phyloP scores from a whole-genome alignment of 1,140 invertebrate genomes.

The Pseudomyrmex cubaensis region DNA sequence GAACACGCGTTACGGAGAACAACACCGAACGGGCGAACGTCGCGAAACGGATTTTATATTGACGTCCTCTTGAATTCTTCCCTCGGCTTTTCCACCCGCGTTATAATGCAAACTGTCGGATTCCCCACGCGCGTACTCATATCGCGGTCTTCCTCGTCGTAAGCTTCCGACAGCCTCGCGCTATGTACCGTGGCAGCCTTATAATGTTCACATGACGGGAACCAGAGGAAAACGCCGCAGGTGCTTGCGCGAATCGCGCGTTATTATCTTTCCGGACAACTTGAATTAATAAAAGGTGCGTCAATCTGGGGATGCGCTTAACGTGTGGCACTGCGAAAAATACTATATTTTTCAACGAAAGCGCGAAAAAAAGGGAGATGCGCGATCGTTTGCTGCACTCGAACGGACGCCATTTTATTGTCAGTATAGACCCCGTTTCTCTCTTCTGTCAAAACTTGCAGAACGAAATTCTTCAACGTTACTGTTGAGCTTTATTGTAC shows the following conservation, averaged over 20 bases:
- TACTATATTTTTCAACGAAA: slow-evolving; percentile 15
- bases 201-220: slow-evolving; percentile 54
- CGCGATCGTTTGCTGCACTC: not conserved
- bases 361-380: not conserved
- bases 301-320: slow-evolving; percentile 22
- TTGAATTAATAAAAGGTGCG: slow-evolving; percentile 50
- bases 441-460: not conserved
- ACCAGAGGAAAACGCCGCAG: slow-evolving; percentile 42
- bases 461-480: no score
- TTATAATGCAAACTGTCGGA: slow-evolving; percentile 57
- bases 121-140: slow-evolving; percentile 49
- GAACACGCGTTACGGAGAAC: slow-evolving; percentile 42
- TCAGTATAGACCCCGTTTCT: not conserved
- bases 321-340: slow-evolving; percentile 2
- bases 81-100: slow-evolving; percentile 25
- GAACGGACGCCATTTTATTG: not conserved
- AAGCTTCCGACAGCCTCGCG: slow-evolving; percentile 40
- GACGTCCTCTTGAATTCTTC: slow-evolving; percentile 53
- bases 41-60: slow-evolving; percentile 42
- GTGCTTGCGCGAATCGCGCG: slow-evolving; percentile 14
- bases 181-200: slow-evolving; percentile 19
- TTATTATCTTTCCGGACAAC: slow-evolving; percentile 19
- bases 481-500: no score
- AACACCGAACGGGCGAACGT: slow-evolving; percentile 8
- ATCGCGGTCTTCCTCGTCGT: slow-evolving; percentile 51